A percentile compares a stretch with the other conserved stretches of the same genome.
phyloP scores from a whole-genome alignment of 92 coral and sea anemone genomes.

The Palythoa grandiflora region DNA sequence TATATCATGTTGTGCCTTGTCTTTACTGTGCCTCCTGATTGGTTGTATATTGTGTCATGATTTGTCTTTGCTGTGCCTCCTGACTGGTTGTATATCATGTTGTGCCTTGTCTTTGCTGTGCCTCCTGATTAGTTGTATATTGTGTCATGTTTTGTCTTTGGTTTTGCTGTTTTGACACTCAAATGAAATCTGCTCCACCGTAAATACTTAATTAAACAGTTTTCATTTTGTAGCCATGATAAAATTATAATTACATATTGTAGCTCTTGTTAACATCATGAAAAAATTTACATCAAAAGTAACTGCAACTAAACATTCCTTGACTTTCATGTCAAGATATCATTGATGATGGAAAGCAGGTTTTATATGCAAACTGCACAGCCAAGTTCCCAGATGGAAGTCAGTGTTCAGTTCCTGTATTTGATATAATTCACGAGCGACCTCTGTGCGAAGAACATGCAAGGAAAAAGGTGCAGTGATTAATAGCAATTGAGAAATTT shows the following conservation, averaged over 20 bases:
- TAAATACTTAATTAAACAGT: neutral
- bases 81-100: too few species aligned
- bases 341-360: slow-evolving; percentile 83
- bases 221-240: neutral
- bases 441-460: slow-evolving; percentile 97
- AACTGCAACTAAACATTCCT: slow-evolving; percentile 7
- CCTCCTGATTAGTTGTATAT: too few species aligned
- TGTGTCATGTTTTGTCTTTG: too few species aligned
- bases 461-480: slow-evolving; percentile 75
- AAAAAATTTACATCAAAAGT: neutral
- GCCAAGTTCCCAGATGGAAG: slow-evolving; percentile 88
- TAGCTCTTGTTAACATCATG: neutral
- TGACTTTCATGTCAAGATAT: slow-evolving; percentile 69
- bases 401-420: slow-evolving; percentile 95
- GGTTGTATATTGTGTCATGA: too few species aligned
- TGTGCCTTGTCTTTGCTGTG: too few species aligned
- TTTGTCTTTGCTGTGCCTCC: too few species aligned
- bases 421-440: slow-evolving; percentile 92
- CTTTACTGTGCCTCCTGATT: too few species aligned
- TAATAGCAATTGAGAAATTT: neutral
- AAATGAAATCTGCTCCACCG: too few species aligned
- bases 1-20: too few species aligned
- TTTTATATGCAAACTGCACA: slow-evolving; percentile 92
- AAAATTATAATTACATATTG: neutral
- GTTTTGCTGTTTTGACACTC: too few species aligned